These are phyloP conservation scores for Scolopax rusticola DNA, from an alignment of 2,797 vertebrate species.

Conservation along the genomic window DNA sequence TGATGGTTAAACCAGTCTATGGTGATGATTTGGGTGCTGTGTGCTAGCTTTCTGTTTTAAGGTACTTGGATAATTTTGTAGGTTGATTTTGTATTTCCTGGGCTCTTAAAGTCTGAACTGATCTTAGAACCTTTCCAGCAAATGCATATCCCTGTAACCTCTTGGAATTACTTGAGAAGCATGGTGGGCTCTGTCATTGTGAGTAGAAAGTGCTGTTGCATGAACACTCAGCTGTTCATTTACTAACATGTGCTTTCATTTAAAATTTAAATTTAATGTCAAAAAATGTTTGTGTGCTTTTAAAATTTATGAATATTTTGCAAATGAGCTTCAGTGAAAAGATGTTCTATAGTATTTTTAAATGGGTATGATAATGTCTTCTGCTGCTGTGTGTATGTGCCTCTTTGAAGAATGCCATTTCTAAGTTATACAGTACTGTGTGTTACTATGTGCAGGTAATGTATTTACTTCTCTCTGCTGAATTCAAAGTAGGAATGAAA, in stretches of 20 bases:
- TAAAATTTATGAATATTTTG: background rate
- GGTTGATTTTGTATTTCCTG: background rate
- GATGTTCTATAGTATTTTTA: background rate
- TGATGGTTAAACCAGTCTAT: background rate
- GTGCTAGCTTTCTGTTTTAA: background rate
- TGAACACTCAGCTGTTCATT: background rate
- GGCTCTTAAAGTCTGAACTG: background rate
- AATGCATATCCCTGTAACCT: background rate
- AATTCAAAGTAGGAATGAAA: background rate
- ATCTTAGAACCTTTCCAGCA: background rate
- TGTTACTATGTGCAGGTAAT: background rate
- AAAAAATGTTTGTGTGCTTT: background rate
- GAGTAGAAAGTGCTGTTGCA: background rate
- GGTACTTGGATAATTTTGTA: background rate
- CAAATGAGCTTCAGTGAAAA: background rate
- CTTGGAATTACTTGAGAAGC: background rate
- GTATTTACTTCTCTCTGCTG: background rate
- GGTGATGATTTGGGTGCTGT: background rate
- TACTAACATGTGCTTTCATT: background rate
- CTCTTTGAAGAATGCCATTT: background rate
- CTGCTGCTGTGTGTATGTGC: background rate
- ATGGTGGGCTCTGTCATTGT: background rate
- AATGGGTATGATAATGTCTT: background rate
- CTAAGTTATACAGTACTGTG: background rate
- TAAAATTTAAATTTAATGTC: background rate